Evolutionary conservation across 2,113 vertebrate genomes (phyloP), one percentile per base, ranked within the genome.

Genomic region (Crypturellus undulatus): DNA sequence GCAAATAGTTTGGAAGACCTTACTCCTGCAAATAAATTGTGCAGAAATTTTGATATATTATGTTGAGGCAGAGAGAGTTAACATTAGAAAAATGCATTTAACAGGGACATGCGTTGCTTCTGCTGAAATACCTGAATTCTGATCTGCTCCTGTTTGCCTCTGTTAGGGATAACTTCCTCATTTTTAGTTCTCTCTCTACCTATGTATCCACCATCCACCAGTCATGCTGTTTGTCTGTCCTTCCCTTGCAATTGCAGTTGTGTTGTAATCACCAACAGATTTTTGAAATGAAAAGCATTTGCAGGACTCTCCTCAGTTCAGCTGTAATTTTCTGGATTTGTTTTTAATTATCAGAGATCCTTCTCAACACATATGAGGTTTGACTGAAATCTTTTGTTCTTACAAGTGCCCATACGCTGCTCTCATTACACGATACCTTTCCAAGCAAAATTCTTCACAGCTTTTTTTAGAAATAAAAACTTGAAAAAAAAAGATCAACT

Each of bases 231-330:
- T 79, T 75, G 43, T 25, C 62, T 80, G 51, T 92, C 73, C 21
- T 75, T 65, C 36, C 11, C 12, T 82, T 82, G 81, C 77, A 87
- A 84, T 47, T 86, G 62, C n/a, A 71, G 54, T 90, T 71, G 13
- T 77, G 40, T 85, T 89, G 65, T 82, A 85, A 76, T 90, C 76
- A 93, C 73, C 60, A 84, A 54, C n/a, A 89, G 90, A 88, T 76
- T 93, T 93, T 71, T 72, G 58, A 94, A 93, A 84, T 56, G 59
- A 81, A 81, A 93, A 90, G 38, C 34, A 65, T 90, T 91, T 93
- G 52, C 32, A 90, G 40, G 52, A 30, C 34, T 43, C 67, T 86
- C 58, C 52, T 80, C 76, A 76, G 56, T 73, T 93, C 82, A 93
- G 54, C 49, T 82, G 43, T 49, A 87, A 91, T 87, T 90, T 92